Base-by-base conservation (phyloP, 2,113 vertebrate species). In the Corydoras maculifer region DNA sequence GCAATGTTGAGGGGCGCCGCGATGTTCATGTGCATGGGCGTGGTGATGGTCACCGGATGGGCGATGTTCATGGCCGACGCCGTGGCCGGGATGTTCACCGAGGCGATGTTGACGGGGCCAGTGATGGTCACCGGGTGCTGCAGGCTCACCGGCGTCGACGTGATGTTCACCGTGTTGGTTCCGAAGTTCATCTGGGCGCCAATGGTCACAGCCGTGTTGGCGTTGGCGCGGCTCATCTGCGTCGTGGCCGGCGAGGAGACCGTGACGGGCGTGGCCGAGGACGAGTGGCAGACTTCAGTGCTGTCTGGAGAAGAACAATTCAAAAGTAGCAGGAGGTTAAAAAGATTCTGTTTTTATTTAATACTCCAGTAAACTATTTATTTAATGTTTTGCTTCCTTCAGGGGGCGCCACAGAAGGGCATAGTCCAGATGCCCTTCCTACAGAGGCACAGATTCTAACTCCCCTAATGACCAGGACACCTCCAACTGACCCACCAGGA, bases 161-260 rank as follows among this genome's bases (percentile, higher is more conserved):
- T 93, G 89, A 98, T 96, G 84, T 97, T 98, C 85, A 98, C 93
- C 15, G 96, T 94, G 90, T 93, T 97, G 86, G 94, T 97, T 84
- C 91, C 91, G 91, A 97, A 95, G 93, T 93, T 98, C 95, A 98
- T 97, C 83, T 96, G 94, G 75, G 94, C 92, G 62, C 95, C 94
- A 79, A 98, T 96, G 83, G 96, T 98, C 88, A 97, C 91, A 9
- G 96, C 90, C 88, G 94, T 90, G 85, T 86, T 82, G 84, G 76
- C 78, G 80, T 91, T 91, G 88, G 57, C 57, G 25, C 87, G 86
- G 81, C 87, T 89, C 87, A 91, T 90, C 2, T 10, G 61, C 2
- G 82, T 43, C 4, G 86, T 78, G 73, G 86, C 88, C 81, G 89
- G 85, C 58, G 86, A 80, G 6, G 88, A 84, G 4, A 82, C 12